phyloP scores from a whole-genome alignment of 1,140 invertebrate genomes.

The Drosophila lacteicornis region DNA sequence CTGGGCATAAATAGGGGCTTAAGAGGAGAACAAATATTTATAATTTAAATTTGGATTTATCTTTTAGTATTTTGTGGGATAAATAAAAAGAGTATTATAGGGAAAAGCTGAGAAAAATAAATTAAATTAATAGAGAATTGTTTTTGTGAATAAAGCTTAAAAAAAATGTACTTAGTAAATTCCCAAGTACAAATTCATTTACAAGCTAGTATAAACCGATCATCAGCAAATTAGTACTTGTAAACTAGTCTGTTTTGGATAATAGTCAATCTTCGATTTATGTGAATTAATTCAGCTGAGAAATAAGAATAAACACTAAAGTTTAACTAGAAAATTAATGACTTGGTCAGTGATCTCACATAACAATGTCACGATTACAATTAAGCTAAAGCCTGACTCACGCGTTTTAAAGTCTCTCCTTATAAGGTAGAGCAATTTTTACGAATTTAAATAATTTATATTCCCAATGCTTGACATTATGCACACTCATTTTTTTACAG shows the following conservation, averaged over 20 bases:
- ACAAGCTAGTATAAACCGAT: too few species aligned
- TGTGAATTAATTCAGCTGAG: too few species aligned
- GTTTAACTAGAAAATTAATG: not conserved
- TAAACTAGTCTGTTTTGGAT: too few species aligned
- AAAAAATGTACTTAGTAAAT: too few species aligned
- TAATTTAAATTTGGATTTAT: not conserved
- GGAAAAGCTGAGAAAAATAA: too few species aligned
- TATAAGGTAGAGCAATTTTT: slow-evolving; percentile 22
- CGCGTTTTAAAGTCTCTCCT: not conserved
- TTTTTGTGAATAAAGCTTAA: too few species aligned
- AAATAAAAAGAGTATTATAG: too few species aligned
- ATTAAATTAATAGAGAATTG: too few species aligned
- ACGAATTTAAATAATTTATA: slow-evolving; percentile 72
- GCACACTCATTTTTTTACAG: slow-evolving; percentile 19
- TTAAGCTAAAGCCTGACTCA: slow-evolving; percentile 46
- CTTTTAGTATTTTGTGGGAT: too few species aligned
- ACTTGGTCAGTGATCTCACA: not conserved
- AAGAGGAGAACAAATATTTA: not conserved
- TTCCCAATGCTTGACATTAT: slow-evolving; percentile 34
- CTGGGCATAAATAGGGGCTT: not conserved
- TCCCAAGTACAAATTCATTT: too few species aligned
- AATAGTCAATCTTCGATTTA: too few species aligned
- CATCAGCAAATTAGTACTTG: too few species aligned
- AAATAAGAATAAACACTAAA: not conserved
- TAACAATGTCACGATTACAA: slow-evolving; percentile 41